Base-by-base conservation (phyloP, 2,113 vertebrate species). In the Cyprinodon variegatus region DNA sequence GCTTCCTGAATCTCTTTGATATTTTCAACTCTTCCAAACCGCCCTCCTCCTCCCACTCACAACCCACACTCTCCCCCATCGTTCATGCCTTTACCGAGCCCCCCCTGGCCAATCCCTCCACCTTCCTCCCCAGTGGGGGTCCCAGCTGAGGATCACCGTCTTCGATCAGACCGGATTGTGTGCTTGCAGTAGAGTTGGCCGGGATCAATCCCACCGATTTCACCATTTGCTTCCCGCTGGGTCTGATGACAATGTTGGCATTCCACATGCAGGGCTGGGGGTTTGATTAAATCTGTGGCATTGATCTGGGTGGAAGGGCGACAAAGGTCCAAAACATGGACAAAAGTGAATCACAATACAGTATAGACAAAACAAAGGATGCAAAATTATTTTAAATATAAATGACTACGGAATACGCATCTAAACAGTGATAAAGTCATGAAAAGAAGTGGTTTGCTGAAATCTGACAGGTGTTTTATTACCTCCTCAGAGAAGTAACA, bases 211-310 rank as follows among this genome's bases (percentile, higher is more conserved):
- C 86, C 86, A 93, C 87, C 83, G 79, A 94, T 93, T 86, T 87
- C 86, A 89, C 86, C 85, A 89, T 92, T 93, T 91, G 93, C 86
- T 90, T 93, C 93, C 93, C 76, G 91, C 93, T 93, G 94, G 92
- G 94, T 79, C 83, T 94, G 93, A 94, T 94, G 90, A 93, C 90
- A 90, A 91, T 92, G 94, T 94, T 94, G 93, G 90, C 90, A 93
- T 94, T 93, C 91, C 86, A 76, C 93, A 86, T 89, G 91, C 89
- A 91, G 92, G 88, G 91, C 76, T 76, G 72, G 83, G 80, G 88
- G 83, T 84, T 88, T 89, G 90, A 94, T 94, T 92, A 93, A 91
- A 94, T 94, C 90, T 91, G 85, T 62, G 2, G 69, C 86, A 93
- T 93, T 78, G 91, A 94, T 93, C 85, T 72, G 65, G 82, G 82